phyloP scores from a whole-genome alignment of 2,888 invertebrate genomes.

The Amiota communis region DNA sequence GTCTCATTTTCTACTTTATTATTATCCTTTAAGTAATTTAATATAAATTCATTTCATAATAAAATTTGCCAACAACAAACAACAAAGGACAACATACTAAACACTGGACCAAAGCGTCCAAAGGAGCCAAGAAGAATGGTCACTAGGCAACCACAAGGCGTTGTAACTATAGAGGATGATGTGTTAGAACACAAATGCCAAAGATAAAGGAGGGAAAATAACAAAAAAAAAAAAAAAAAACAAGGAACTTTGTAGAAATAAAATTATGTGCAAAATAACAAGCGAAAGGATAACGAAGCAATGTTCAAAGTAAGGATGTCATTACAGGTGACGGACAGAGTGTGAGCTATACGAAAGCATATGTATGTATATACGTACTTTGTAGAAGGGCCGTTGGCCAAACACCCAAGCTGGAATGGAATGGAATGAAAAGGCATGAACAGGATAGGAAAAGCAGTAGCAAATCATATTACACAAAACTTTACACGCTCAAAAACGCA shows the following conservation, averaged over 20 bases:
- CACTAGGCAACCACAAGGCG: conserved; percentile 16
- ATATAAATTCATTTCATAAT: conserved; percentile 19
- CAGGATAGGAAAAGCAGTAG: not conserved
- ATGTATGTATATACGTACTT: not conserved
- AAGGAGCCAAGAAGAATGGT: not conserved
- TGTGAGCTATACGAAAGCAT: not conserved
- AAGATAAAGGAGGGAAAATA: not conserved
- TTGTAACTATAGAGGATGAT: too few relatives aligned
- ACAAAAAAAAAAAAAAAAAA: not conserved
- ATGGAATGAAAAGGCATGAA: too few relatives aligned
- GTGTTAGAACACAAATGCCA: too few relatives aligned
- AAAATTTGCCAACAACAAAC: conserved; percentile 4
- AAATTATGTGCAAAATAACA: conserved; percentile 23
- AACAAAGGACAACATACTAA: not conserved
- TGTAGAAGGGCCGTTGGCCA: too few relatives aligned
- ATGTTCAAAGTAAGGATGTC: not conserved
- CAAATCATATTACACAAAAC: conserved; percentile 70
- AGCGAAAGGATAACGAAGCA: conserved; percentile 7
- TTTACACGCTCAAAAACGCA: conserved; percentile 71
- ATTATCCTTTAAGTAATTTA: conserved; percentile 24
- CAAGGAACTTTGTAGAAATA: not conserved
- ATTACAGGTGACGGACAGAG: not conserved
- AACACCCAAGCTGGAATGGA: too few relatives aligned
- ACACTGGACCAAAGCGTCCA: too few relatives aligned
- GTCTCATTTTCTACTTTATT: conserved; percentile 1